Evolutionary conservation across 2,113 vertebrate genomes (phyloP), one percentile per base, ranked within the genome.

Genomic region (Pygathrix nemaeus): DNA sequence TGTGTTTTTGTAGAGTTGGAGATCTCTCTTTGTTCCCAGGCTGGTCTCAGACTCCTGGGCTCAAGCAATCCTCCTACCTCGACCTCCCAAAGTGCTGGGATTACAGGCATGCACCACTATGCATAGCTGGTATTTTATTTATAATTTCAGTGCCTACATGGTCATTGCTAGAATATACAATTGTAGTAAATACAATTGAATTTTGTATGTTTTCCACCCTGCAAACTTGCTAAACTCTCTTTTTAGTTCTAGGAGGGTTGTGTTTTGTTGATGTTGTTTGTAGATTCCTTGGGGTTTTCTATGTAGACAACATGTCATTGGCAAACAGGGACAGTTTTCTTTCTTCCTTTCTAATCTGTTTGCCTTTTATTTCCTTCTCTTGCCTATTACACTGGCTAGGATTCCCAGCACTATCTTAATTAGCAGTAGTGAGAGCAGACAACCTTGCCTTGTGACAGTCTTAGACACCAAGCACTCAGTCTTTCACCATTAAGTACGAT

Each of bases 351-450:
- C 81, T 48, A 45, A 35, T 64, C 35, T 18, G 11, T 57, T 12
- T 57, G 25, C 6, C 48, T 59, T 55, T 40, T 5, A 2, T 72
- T n/a, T 27, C 40, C 25, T 84, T n/a, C 13, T 64, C 72, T 43
- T 75, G 40, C 25, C 76, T 25, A 32, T 35, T 27, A 27, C 20
- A 1, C 21, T 0, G 40, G 16, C 40, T 17, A n/a, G 57, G 17
- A 32, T 30, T 50, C 64, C 57, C 30, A 13, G 14, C 25, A 2
- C 50, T 1, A 0, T 5, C 30, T 11, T 12, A 38, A n/a, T 0
- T 0, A 20, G 3, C 8, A 4, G 4, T 5, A 2, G 4, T 3
- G 68, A 50, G 50, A 7, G 25, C 18, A 16, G 61, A 48, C 25
- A 10, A 43, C 32, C 9, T 18, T 1, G 43, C 59, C 38, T 21